Base-by-base conservation (phyloP, 2,113 vertebrate genomes). In the Caloenas nicobarica region DNA sequence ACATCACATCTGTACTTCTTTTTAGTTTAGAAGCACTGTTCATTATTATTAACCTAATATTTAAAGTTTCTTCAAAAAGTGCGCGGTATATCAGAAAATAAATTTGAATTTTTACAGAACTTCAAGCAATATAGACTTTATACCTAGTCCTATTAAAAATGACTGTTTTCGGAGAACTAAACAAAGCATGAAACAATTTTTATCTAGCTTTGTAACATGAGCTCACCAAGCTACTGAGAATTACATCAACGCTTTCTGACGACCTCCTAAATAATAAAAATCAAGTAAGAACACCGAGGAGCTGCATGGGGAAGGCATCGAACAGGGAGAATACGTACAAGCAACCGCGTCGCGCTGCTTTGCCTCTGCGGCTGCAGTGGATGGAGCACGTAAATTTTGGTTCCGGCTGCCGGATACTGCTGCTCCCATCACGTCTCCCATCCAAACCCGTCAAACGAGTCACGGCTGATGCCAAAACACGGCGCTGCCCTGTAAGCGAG, bases 281-380 rank as follows among this genome's bases (percentile, higher is more conserved):
- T 2, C 56, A 13, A 74, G 5, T 0, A 22, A 7, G 48, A 57
- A 13, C 66, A 29, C 23, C 29, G 3, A 48, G 68, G 2, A 72
- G 58, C 44, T 51, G 62, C 54, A 34, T 3, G 89, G 80, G 68
- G 62, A 80, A 69, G 66, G 33, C 56, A 21, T 11, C 10, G 56
- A 58, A 31, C 56, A n/a, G 56, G 18, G 82, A 34, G 1, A 82
- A 96, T 93, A 96, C 96, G 64, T 96, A 96, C 96, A 93, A 57
- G 72, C 58, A 72, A 82, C 93, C 53, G 79, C 66, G 91, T 25
- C 93, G 88, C 71, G 57, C 86, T 74, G 82, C 74, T 88, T 87
- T 51, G 91, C 91, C 61, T 68, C 93, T 31, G 79, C 61, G 53
- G 82, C 82, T 74, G 2, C 65, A 58, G 42, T 2, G 88, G 66